A percentile compares a stretch with the other conserved stretches of the same genome.
Evolutionary conservation across 30 jellyfish, hydroid and myxozoan genomes (phyloP).

Genomic region (Morbakka virulenta): DNA sequence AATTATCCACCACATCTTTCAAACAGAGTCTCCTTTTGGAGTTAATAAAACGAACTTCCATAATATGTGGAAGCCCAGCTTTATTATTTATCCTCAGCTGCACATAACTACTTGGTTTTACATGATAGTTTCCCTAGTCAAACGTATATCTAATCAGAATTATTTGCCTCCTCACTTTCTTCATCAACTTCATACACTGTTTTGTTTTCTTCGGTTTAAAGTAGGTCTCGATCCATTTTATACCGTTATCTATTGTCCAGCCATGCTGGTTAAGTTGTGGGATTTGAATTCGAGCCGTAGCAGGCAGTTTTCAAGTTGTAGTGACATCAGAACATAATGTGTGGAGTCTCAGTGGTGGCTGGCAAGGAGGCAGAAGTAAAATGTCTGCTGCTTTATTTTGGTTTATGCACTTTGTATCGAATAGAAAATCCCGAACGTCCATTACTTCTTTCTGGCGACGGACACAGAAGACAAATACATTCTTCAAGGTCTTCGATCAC

Average conservation of each 20-base stretch:
- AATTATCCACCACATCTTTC: too few species aligned
- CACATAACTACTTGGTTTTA: too few species aligned
- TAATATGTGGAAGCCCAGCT: too few species aligned
- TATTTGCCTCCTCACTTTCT: too few species aligned
- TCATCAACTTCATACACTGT: background rate
- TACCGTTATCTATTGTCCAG: background rate
- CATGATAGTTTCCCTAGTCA: too few species aligned
- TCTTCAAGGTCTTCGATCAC: constrained; percentile 11
- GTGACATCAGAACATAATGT: too few species aligned
- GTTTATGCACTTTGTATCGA: background rate
- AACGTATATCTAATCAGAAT: too few species aligned
- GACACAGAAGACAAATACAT: background rate
- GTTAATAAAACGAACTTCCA: too few species aligned
- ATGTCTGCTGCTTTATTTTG: too few species aligned
- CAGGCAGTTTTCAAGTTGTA: background rate
- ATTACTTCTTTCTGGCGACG: background rate
- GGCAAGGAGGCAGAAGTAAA: too few species aligned
- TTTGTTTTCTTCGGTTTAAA: background rate
- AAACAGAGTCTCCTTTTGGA: too few species aligned
- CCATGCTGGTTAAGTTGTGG: constrained; percentile 1
- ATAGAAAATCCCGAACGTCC: background rate
- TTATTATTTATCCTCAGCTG: too few species aligned
- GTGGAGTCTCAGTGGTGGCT: background rate
- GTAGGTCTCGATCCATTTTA: background rate
- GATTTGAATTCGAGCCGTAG: background rate